Conservation (phyloP, 2,797 vertebrate species). For the Crocidura indochinensis region DNA sequence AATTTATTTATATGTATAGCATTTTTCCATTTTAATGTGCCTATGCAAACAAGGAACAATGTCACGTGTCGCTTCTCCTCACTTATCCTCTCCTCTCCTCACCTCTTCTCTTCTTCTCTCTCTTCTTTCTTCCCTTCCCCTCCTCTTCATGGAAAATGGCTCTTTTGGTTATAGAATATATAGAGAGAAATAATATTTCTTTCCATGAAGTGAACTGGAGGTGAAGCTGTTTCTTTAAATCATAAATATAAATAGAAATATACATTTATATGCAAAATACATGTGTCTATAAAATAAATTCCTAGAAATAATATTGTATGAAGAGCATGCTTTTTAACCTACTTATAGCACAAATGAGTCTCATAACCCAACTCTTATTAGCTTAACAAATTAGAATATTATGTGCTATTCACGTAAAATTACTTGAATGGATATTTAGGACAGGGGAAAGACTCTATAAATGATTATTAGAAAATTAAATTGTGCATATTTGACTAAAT, state of each 20-base stretch:
- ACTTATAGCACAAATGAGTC: neutral
- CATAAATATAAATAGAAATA: neutral
- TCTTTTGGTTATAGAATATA: neutral
- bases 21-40: no score
- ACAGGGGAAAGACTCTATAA: neutral
- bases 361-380: no score
- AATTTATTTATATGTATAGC: no score
- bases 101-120: neutral
- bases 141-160: neutral
- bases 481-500: neutral
- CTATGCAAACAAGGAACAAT: no score
- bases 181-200: neutral
- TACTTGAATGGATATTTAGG: neutral
- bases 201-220: neutral
- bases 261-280: neutral
- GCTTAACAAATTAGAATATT: neutral
- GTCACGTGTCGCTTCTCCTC: no score
- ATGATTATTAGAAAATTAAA: neutral
- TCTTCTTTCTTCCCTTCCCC: neutral
- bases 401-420: neutral
- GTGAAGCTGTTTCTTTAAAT: neutral
- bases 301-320: neutral
- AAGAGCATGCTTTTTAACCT: neutral
- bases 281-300: neutral
- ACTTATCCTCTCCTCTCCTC: no score